These are phyloP conservation scores for Parauchenoglanis ngamensis DNA, from an alignment of 2,797 vertebrate genomes.

Conservation along the genomic window DNA sequence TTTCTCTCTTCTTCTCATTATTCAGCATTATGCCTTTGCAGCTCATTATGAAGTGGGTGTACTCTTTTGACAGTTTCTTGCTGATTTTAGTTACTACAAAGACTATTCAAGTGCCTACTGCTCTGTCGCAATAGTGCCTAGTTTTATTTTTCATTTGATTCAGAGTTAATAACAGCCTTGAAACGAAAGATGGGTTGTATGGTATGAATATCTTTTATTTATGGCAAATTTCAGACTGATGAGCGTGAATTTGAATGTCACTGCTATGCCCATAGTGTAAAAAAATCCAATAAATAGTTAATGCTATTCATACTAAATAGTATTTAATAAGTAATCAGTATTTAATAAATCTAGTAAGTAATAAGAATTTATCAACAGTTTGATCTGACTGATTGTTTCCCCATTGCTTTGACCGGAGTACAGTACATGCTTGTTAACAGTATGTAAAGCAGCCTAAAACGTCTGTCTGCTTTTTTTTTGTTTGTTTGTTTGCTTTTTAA, in stretches of 20 bases:
- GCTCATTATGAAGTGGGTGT: slow-evolving; percentile 62
- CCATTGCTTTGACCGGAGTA: not conserved
- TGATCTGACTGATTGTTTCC: not conserved
- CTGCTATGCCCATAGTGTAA: not conserved
- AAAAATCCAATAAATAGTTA: not conserved
- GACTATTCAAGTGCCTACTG: slow-evolving; percentile 43
- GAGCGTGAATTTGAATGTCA: slow-evolving; percentile 9
- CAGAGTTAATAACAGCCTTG: slow-evolving; percentile 15
- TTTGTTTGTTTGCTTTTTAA: not conserved
- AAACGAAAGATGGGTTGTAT: slow-evolving; percentile 44
- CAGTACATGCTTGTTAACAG: not conserved
- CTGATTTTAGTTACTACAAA: slow-evolving; percentile 60
- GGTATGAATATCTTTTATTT: slow-evolving; percentile 31
- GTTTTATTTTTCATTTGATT: slow-evolving; percentile 18
- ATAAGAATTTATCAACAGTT: not conserved
- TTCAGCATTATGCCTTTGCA: slow-evolving; percentile 65
- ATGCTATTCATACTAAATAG: not conserved
- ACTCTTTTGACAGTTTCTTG: slow-evolving; percentile 61
- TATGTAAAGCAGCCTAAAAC: not conserved
- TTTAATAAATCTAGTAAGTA: not conserved
- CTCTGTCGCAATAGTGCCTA: slow-evolving; percentile 26
- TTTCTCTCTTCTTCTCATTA: slow-evolving; percentile 64
- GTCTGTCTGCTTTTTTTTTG: not conserved
- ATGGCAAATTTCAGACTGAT: slow-evolving; percentile 6
- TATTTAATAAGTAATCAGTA: not conserved